phyloP scores from a whole-genome alignment of 30 jellyfish, hydroid and myxozoan species.

The Mastigias papua region DNA sequence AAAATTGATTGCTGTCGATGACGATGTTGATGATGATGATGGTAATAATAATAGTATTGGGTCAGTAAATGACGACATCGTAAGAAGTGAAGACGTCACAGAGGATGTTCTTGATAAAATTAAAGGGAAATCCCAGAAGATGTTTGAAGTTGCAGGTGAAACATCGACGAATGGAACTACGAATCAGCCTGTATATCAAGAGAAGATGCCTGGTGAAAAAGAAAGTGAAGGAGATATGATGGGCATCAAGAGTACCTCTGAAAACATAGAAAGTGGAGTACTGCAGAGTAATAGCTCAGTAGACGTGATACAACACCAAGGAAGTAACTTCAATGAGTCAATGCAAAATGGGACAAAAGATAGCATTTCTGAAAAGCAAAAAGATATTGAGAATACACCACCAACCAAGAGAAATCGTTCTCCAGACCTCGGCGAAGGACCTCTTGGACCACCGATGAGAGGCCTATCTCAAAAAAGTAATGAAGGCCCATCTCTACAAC shows the following conservation, averaged over 20 bases:
- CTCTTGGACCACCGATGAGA: constrained; percentile 63
- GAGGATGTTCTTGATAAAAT: no score
- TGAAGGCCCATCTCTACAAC: constrained; percentile 75
- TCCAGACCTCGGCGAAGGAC: constrained; percentile 66
- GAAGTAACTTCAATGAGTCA: not conserved
- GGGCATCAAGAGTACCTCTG: no score
- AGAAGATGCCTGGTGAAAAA: no score
- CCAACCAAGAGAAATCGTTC: constrained; percentile 28
- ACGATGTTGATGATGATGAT: constrained; percentile 22
- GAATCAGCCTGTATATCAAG: no score
- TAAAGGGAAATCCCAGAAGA: no score
- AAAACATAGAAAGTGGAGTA: not conserved
- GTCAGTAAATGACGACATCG: not conserved
- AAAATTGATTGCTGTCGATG: constrained; percentile 31
- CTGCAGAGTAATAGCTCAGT: not conserved
- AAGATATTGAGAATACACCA: not conserved
- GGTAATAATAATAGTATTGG: constrained; percentile 5
- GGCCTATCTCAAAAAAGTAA: not conserved
- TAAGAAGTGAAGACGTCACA: not conserved
- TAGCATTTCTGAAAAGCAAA: not conserved
- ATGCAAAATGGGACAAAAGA: not conserved
- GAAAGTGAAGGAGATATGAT: no score
- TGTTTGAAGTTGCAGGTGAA: no score
- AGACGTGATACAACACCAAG: not conserved
- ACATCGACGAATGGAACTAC: no score